Percentiles rank a stretch among this genome's conserved stretches.
These are phyloP conservation scores for Paramuricea clavata DNA, from an alignment of 92 coral and sea anemone species.

Conservation along the genomic window DNA sequence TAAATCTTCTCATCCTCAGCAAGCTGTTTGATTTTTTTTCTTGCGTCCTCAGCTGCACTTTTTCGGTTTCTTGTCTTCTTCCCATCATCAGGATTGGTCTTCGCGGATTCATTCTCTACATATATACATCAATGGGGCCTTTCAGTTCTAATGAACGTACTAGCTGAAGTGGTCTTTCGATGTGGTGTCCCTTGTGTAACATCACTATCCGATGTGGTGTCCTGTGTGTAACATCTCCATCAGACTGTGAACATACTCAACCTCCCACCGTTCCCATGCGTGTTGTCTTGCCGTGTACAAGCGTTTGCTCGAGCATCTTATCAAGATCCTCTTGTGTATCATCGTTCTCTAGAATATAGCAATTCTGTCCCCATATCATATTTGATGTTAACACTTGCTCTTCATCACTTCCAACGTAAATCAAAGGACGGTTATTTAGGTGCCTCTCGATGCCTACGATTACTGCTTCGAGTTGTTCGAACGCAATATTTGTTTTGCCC, in stretches of 20 bases:
- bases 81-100: neutral
- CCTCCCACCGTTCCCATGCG: neutral
- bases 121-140: neutral
- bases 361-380: constrained; percentile 41
- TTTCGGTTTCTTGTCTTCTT: neutral
- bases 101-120: neutral
- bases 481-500: constrained; percentile 41
- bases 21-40: neutral
- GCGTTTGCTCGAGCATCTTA: neutral
- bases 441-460: constrained; percentile 60
- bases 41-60: neutral
- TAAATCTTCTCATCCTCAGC: neutral
- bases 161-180: constrained; percentile 59
- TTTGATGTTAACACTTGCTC: constrained; percentile 15
- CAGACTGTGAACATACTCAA: neutral
- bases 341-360: constrained; percentile 6
- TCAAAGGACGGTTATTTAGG: constrained; percentile 58
- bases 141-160: constrained; percentile 54
- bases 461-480: constrained; percentile 50
- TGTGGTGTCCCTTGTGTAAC: constrained; percentile 60
- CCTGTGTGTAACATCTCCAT: neutral
- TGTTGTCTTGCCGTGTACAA: neutral
- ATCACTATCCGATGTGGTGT: neutral
- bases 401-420: constrained; percentile 54
- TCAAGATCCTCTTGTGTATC: constrained; percentile 20